phyloP scores from a whole-genome alignment of 1,140 invertebrate genomes.

The Nymphalis io region DNA sequence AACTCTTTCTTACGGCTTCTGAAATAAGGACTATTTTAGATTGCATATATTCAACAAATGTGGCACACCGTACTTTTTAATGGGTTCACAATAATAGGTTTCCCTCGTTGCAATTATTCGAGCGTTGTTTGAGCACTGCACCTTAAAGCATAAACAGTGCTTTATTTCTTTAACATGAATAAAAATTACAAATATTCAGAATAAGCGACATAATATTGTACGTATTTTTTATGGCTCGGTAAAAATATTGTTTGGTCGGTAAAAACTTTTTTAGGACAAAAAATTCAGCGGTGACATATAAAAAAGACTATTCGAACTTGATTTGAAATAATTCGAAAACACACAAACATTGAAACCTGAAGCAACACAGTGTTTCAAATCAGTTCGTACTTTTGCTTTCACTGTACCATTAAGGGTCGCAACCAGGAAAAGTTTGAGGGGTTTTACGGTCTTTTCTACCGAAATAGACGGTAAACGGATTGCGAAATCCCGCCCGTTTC shows the following conservation, averaged over 20 bases:
- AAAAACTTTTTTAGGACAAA: neutral
- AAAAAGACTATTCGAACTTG: too few relatives aligned
- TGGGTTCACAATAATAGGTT: constrained; percentile 36
- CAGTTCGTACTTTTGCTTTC: constrained; percentile 5
- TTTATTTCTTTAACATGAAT: constrained; percentile 12
- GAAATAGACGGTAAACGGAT: constrained; percentile 25
- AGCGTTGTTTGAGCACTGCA: constrained; percentile 21
- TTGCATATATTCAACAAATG: constrained; percentile 11
- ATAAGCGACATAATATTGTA: neutral
- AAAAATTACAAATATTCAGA: constrained; percentile 2
- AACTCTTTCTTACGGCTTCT: neutral
- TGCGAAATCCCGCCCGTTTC: constrained; percentile 2
- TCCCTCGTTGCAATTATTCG: constrained; percentile 35
- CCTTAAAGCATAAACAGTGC: constrained; percentile 22
- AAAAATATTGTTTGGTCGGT: neutral
- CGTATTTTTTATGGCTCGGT: neutral
- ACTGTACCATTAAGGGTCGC: constrained; percentile 19
- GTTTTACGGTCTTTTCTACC: constrained; percentile 24
- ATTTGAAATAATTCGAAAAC: too few relatives aligned
- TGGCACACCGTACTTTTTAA: constrained; percentile 27
- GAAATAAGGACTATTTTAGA: constrained; percentile 11
- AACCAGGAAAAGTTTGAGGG: constrained; percentile 18
- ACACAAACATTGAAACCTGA: neutral
- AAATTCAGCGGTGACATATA: too few relatives aligned
- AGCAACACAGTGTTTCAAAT: constrained; percentile 5